Evolutionary conservation across 1,140 invertebrate genomes (phyloP).

Genomic region (Cherax destructor): DNA sequence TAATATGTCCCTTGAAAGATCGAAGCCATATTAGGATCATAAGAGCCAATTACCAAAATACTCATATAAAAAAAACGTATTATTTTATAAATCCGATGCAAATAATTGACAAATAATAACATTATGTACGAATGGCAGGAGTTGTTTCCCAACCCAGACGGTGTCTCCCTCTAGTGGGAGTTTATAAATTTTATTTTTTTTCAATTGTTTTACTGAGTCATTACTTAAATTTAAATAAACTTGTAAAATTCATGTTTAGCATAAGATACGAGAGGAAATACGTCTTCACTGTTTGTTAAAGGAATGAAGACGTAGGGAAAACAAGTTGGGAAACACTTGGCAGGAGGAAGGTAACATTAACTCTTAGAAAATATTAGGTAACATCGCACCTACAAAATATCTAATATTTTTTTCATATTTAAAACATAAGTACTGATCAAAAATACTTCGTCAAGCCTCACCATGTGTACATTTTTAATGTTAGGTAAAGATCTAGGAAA

Average conservation of each 20-base stretch:
- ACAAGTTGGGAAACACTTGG: too few species aligned
- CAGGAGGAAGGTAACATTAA: background rate
- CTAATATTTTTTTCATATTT: background rate
- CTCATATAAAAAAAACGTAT: background rate
- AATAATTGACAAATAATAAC: background rate
- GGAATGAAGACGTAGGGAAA: too few species aligned
- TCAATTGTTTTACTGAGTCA: too few species aligned
- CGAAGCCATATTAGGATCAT: conserved; percentile 49
- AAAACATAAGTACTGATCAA: background rate
- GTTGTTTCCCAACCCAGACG: too few species aligned
- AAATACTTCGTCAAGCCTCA: background rate
- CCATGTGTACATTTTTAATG: background rate
- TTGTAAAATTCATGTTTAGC: too few species aligned
- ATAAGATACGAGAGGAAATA: too few species aligned
- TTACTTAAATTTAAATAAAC: too few species aligned
- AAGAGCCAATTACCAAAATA: background rate
- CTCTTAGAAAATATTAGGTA: background rate
- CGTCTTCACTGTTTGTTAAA: too few species aligned
- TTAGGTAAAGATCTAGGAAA: too few species aligned
- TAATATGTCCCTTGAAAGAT: conserved; percentile 61
- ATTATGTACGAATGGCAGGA: too few species aligned
- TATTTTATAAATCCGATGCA: background rate
- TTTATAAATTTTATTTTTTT: too few species aligned
- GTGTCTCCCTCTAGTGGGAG: too few species aligned
- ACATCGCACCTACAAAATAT: background rate